Evolutionary conservation across 2,888 invertebrate species (phyloP), one percentile per base, ranked within the genome.

Genomic region (Chaetoderma sp.): DNA sequence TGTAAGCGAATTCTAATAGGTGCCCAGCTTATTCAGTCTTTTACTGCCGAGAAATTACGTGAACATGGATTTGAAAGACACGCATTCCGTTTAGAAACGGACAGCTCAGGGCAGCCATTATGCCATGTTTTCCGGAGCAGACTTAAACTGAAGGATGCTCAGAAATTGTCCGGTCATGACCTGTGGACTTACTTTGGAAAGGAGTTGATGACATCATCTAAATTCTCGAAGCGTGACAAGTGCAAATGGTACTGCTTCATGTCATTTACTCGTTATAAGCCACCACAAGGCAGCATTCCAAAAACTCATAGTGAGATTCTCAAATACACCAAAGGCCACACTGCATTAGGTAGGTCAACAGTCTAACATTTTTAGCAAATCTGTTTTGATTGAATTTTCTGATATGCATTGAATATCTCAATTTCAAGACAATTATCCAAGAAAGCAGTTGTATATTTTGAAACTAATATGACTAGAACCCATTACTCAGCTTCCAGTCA

Each of bases 241-340:
- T 90, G 92, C 73, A 98, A 97, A 86, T 96, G 93, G 88, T 89
- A 96, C 63, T 95, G 93, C 0, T 96, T 97, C 82, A 89, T 96
- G 73, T 93, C 94, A 0, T 95, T 94, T 84, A 95, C 96, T 0
- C 89, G 91, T 77, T 95, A 93, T 85, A 88, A 91, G 77, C 92
- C 92, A 4, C 78, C 80, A 10, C 70, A 70, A 16, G 75, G 65
- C 92, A 82, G 91, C 92, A 32, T 88, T 91, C 75, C 86, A 13
- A 80, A 77, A 69, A 81, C 80, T 18, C 86, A 87, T 70, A 76
- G 79, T 47, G 86, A 88, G 55, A 82, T 86, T 30, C 74, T 87
- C 47, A 76, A 76, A 39, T 70, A 83, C 67, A 88, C 87, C 21
- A 84, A 85, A 76, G 94, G 92, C 0, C 93, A 95, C 85, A 93